These are phyloP conservation scores for Phaonia tiefii DNA, from an alignment of 2,888 invertebrate genomes.

Conservation along the genomic window DNA sequence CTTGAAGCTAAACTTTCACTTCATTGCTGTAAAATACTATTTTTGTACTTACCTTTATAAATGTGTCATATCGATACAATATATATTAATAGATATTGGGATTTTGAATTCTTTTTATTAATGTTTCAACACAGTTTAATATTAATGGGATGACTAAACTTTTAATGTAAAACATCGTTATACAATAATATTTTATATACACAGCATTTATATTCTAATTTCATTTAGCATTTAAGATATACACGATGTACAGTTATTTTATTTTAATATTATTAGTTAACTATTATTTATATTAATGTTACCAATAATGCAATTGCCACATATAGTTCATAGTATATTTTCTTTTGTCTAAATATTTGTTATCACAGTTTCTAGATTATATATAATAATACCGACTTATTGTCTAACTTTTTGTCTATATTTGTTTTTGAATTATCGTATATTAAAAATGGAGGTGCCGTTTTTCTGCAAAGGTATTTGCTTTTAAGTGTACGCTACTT, in stretches of 20 bases:
- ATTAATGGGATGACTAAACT: slow-evolving; percentile 12
- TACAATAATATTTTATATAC: slow-evolving; percentile 25
- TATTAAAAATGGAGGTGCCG: no score
- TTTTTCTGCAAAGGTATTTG: no score
- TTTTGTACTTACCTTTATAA: no score
- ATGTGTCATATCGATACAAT: no score
- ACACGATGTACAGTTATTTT: slow-evolving; percentile 1
- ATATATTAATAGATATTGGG: no score
- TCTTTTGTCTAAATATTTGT: slow-evolving; percentile 42
- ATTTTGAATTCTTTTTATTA: neutral
- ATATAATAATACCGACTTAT: no score
- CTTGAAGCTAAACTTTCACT: no score
- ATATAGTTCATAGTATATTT: slow-evolving; percentile 33
- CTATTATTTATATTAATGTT: slow-evolving; percentile 9
- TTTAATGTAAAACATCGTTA: slow-evolving; percentile 7
- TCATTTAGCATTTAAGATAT: slow-evolving; percentile 32
- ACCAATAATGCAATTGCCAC: slow-evolving; percentile 43
- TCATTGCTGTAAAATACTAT: no score
- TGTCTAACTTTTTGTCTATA: no score
- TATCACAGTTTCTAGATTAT: slow-evolving; percentile 52
- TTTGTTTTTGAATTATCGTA: no score
- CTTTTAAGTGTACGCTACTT: no score
- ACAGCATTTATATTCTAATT: no score
- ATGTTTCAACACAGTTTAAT: slow-evolving; percentile 20
- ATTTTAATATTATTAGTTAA: slow-evolving; percentile 31